A percentile compares a stretch with the other conserved stretches of the same genome.
phyloP scores from a whole-genome alignment of 2,888 invertebrate species.

The Agrochola litura region DNA sequence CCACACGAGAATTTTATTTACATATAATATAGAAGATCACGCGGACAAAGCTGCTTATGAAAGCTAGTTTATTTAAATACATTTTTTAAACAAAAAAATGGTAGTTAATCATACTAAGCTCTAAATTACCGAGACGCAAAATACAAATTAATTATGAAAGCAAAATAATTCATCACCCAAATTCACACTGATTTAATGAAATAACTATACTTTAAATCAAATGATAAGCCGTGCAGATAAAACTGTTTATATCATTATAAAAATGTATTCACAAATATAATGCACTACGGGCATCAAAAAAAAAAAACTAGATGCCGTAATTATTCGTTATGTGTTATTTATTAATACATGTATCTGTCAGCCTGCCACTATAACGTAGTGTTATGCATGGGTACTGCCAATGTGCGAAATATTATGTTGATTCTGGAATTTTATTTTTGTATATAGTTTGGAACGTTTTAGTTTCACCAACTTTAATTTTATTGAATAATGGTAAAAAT shows the following conservation, averaged over 20 bases:
- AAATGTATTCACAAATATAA: neutral
- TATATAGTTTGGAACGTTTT: neutral
- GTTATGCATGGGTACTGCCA: constrained; percentile 1
- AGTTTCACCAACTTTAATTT: neutral
- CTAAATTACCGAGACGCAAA: neutral
- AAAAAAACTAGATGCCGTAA: constrained; percentile 2
- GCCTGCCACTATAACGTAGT: neutral
- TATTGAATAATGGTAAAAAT: neutral
- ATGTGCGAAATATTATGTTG: neutral
- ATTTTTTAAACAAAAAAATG: too few species aligned
- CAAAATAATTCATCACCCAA: neutral
- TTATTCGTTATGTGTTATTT: constrained; percentile 41
- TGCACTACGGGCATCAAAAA: neutral
- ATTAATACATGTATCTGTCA: constrained; percentile 30
- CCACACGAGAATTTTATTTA: too few species aligned
- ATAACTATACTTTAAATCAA: neutral
- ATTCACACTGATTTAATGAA: neutral
- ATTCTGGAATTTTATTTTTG: neutral
- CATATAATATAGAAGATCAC: too few species aligned
- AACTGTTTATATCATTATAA: neutral
- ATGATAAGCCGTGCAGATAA: constrained; percentile 4
- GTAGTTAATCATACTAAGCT: neutral
- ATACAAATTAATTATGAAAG: neutral
- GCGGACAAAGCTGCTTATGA: too few species aligned
- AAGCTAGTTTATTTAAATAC: too few species aligned